A percentile compares a stretch with the other conserved stretches of the same genome.
Evolutionary conservation across 1,140 invertebrate genomes (phyloP).

Genomic region (Sarcophaga bullata): DNA sequence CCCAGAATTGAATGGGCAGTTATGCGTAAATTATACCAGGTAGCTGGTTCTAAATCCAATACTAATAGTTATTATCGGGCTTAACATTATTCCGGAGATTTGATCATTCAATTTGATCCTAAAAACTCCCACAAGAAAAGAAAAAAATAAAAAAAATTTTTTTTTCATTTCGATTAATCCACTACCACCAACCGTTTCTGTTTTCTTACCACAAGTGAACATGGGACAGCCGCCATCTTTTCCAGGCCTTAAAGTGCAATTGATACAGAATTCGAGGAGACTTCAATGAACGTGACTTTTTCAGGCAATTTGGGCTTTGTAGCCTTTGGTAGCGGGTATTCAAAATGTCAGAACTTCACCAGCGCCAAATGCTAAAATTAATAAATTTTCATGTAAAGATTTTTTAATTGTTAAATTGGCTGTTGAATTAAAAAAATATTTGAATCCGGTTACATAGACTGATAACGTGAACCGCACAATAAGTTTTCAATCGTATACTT

Average conservation of each 20-base stretch:
- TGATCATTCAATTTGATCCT: slow-evolving; percentile 88
- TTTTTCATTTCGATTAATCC: background rate
- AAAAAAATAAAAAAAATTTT: slow-evolving; percentile 10
- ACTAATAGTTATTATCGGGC: slow-evolving; percentile 89
- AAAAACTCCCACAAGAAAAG: slow-evolving; percentile 33
- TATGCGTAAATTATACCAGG: slow-evolving; percentile 90
- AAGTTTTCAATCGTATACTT: slow-evolving; percentile 86
- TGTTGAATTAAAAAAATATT: slow-evolving; percentile 73
- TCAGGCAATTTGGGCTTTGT: slow-evolving; percentile 90
- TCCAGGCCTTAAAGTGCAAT: slow-evolving; percentile 92
- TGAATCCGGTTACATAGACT: slow-evolving; percentile 92
- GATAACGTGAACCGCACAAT: slow-evolving; percentile 90
- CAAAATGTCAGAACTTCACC: slow-evolving; percentile 86
- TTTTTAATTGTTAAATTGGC: background rate
- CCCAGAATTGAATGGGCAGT: slow-evolving; percentile 97
- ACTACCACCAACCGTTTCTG: slow-evolving; percentile 80
- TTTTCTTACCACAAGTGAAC: slow-evolving; percentile 93
- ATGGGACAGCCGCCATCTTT: slow-evolving; percentile 95
- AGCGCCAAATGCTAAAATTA: slow-evolving; percentile 80
- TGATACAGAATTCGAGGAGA: slow-evolving; percentile 90
- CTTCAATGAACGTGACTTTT: slow-evolving; percentile 88
- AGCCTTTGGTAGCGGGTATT: slow-evolving; percentile 88
- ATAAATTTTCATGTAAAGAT: background rate
- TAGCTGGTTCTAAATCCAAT: slow-evolving; percentile 89
- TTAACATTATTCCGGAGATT: slow-evolving; percentile 92